Base-by-base conservation (phyloP, 2,113 vertebrate species). In the Diadophis punctatus region DNA sequence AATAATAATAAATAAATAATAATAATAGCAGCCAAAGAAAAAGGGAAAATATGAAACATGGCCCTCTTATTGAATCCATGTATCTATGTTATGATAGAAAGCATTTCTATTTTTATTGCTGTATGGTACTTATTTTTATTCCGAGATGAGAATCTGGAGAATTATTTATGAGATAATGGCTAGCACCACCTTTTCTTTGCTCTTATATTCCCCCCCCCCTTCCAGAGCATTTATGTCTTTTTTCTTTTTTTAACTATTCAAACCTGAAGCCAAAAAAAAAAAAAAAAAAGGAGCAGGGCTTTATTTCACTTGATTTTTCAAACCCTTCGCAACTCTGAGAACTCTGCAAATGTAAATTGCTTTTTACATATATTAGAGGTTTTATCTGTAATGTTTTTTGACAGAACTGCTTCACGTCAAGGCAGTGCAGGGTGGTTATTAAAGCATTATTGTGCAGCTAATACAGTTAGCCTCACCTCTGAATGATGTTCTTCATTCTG, bases 401-500 rank as follows among this genome's bases (percentile, higher is more conserved):
- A 96, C 95, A 95, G 94, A 94, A 91, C 53, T 96, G 91, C 86
- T 95, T 94, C 43, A 0, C 89, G 93, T 94, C 91, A 86, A 10
- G 46, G 88, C 52, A 94, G 68, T 93, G 92, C 92, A 92, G 95
- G 22, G 86, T 60, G 46, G 51, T 85, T 95, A 89, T 4, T 52
- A 90, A 80, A 84, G 53, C 52, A 91, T 90, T 89, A 53, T 84
- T 60, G n/a, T 92, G 87, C 34, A 92, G 91, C n/a, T 91, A 95
- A 95, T 93, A 87, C 27, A 58, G 92, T 93, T 92, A 90, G 1
- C 88, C 96, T 96, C 97, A 99, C 99, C 98, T 99, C 99, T 11
- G 99, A 98, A 93, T 99, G 99, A 96, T 99, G 98, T 84, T 99
- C 99, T 43, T 99, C 99, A 51, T 99, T 99, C 96, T 99, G 99